These are phyloP conservation scores for Druon quercuslanigerum DNA, from an alignment of 1,140 invertebrate genomes.

Conservation along the genomic window DNA sequence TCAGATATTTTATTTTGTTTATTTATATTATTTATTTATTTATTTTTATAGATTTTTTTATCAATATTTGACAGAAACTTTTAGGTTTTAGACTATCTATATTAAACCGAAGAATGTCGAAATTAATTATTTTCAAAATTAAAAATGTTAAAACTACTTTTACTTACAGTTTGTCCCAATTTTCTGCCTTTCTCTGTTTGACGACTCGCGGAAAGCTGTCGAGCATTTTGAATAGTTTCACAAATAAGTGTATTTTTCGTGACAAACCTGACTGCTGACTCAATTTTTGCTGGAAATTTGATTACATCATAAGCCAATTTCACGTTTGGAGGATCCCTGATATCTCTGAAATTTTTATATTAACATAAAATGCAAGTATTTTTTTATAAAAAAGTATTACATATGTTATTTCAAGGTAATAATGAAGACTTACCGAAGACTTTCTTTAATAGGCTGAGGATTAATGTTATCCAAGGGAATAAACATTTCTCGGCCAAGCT, in stretches of 20 bases:
- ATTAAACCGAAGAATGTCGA: not conserved
- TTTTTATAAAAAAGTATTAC: not conserved
- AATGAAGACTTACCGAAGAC: constrained; percentile 76
- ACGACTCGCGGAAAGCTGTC: constrained; percentile 85
- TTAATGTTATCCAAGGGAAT: constrained; percentile 95
- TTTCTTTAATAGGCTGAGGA: constrained; percentile 85
- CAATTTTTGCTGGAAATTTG: constrained; percentile 90
- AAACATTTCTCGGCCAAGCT: constrained; percentile 96
- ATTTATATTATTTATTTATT: too few species aligned
- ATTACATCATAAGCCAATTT: constrained; percentile 96
- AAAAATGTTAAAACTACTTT: not conserved
- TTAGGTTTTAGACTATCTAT: too few species aligned
- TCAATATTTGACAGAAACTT: too few species aligned
- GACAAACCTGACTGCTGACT: constrained; percentile 94
- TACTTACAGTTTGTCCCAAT: constrained; percentile 14
- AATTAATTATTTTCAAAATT: constrained; percentile 14
- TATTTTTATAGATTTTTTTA: too few species aligned
- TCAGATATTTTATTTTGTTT: too few species aligned
- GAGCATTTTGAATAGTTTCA: constrained; percentile 96
- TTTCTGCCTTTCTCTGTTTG: constrained; percentile 69
- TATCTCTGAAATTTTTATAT: constrained; percentile 79
- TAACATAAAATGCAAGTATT: constrained; percentile 19
- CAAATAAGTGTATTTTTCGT: constrained; percentile 97
- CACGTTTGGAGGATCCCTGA: constrained; percentile 82
- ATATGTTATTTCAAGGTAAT: constrained; percentile 28